Percentiles rank a stretch among this genome's conserved stretches.
Evolutionary conservation across 1,140 invertebrate species (phyloP).

Genomic region (Delia radicum): DNA sequence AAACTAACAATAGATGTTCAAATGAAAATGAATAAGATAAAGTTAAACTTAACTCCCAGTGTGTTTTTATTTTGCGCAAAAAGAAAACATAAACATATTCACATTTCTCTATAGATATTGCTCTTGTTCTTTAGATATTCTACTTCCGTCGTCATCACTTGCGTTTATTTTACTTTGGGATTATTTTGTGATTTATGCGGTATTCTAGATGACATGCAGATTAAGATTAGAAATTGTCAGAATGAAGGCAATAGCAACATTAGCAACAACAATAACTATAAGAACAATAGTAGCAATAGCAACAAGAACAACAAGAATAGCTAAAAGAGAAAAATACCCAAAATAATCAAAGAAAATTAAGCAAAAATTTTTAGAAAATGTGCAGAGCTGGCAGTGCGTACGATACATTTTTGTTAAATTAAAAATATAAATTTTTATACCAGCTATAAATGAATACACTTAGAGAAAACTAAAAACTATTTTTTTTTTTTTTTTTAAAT

Average conservation of each 20-base stretch:
- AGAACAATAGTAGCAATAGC: background rate
- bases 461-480: no score
- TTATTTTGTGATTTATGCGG: conserved; percentile 53
- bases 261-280: background rate
- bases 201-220: conserved; percentile 53
- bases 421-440: no score
- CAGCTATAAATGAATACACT: no score
- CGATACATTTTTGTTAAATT: no score
- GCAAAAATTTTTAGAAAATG: no score
- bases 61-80: background rate
- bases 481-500: no score
- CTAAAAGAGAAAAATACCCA: background rate
- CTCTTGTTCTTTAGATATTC: no score
- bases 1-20: background rate
- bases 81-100: background rate
- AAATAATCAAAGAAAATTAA: background rate
- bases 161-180: conserved; percentile 48
- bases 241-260: conserved; percentile 26
- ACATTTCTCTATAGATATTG: no score
- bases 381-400: no score
- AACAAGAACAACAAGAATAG: background rate
- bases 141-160: background rate
- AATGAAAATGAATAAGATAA: background rate
- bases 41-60: background rate
- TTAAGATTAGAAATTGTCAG: conserved; percentile 44